These are phyloP conservation scores for Erebia epiphron DNA, from an alignment of 2,888 invertebrate species.

Conservation along the genomic window DNA sequence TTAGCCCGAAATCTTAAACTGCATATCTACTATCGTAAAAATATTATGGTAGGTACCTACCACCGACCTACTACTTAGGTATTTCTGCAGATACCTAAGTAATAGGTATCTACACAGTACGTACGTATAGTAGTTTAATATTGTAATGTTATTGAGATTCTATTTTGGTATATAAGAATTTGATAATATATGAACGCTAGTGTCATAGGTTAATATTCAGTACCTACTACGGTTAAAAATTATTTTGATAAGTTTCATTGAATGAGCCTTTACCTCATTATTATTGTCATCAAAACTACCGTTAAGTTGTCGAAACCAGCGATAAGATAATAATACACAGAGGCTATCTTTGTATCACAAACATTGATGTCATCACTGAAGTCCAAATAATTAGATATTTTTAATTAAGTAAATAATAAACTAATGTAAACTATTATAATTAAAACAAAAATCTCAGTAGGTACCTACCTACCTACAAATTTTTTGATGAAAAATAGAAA, in stretches of 20 bases:
- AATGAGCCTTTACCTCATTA: constrained; percentile 23
- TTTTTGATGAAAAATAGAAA: too few relatives aligned
- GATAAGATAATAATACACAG: constrained; percentile 47
- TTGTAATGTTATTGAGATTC: constrained; percentile 5
- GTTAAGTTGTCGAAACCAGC: constrained; percentile 36
- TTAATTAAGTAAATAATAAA: constrained; percentile 13
- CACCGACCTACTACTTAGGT: too few relatives aligned
- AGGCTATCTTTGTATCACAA: constrained; percentile 45
- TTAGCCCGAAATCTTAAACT: too few relatives aligned
- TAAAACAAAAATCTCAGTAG: background rate
- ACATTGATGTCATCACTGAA: constrained; percentile 42
- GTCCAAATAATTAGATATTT: constrained; percentile 34
- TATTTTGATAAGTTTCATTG: constrained; percentile 21
- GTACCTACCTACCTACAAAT: too few relatives aligned
- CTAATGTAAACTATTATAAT: background rate
- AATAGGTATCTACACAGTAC: background rate
- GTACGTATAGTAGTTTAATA: too few relatives aligned
- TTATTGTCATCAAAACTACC: constrained; percentile 19
- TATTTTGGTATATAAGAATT: constrained; percentile 9
- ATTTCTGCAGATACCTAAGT: background rate
- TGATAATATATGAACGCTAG: constrained; percentile 10
- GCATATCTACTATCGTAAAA: too few relatives aligned
- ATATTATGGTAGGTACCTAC: too few relatives aligned
- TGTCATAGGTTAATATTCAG: constrained; percentile 13
- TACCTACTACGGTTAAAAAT: constrained; percentile 9